Base-by-base conservation (phyloP, 2,888 invertebrate species). In the Scaptomyza tumidula region DNA sequence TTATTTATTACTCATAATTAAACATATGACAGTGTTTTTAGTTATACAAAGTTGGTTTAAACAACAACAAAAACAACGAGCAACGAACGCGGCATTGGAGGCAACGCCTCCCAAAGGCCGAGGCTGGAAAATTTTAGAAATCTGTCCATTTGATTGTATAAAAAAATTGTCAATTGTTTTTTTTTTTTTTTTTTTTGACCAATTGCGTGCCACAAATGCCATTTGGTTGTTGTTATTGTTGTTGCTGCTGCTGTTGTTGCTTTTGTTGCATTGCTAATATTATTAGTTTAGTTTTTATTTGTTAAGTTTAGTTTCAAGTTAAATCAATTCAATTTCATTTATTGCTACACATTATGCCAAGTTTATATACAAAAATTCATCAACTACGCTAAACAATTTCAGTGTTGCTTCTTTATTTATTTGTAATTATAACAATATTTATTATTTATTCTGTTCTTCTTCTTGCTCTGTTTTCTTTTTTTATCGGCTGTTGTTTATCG, bases 371-470 rank as follows among this genome's bases (percentile, higher is more conserved):
- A 89, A 89, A 88, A 89, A 79, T 83, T 88, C 88, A 88, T 86
- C 83, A 87, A 89, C 88, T 90, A 89, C 84, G 66, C 85, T 89
- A 90, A 90, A 90, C 88, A 89, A 89, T 87, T 85, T 89, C 75
- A 81, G 79, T 86, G 70, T 77, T 66, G 71, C 68, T 57, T 65
- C 16, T 14, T 14, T 14, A 24, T 24, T 39, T 14, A 14, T 59
- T 75, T 9, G 9, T 76, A 82, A 78, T 82, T 81, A 77, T 83
- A 86, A 86, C 86, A 89, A 84, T 86, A 85, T 71, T 69, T 66
- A 60, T 53, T 48, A 57, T 77, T 70, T 75, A 70, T 80, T 77
- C 56, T 56, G 52, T 59, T 79, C 24, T 24, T 24, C 60, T 59
- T 76, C 57, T 67, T 69, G 62, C 80, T 62, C 60, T 19, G 19